Conservation (phyloP, 2,113 vertebrate genomes). For the Lepidothrix coronata region DNA sequence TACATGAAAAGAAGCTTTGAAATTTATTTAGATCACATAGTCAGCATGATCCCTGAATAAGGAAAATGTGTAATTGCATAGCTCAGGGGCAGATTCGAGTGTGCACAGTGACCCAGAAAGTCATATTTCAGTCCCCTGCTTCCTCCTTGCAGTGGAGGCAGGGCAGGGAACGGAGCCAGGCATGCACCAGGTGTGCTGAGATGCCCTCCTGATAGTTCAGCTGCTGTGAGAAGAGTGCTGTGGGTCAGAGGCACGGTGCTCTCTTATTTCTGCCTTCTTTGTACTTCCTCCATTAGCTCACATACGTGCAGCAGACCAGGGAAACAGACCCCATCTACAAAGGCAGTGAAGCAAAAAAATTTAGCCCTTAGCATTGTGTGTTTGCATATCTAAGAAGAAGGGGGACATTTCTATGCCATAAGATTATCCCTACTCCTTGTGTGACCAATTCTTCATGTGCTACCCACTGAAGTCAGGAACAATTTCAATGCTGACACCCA, state of each 20-base stretch:
- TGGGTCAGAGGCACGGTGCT: not conserved
- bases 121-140: not conserved
- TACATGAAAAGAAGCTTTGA: constrained; percentile 20
- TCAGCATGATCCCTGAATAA: constrained; percentile 23
- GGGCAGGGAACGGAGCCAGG: not conserved
- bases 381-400: not conserved
- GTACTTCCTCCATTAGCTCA: not conserved
- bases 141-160: not conserved
- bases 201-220: not conserved
- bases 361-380: not conserved
- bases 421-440: not conserved
- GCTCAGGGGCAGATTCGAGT: not conserved
- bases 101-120: constrained; percentile 35
- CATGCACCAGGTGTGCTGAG: not conserved
- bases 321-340: not conserved
- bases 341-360: not conserved
- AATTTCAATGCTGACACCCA: not conserved
- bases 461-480: not conserved
- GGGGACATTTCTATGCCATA: not conserved
- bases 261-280: not conserved
- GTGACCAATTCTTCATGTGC: not conserved
- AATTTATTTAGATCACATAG: constrained; percentile 52
- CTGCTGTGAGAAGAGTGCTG: not conserved
- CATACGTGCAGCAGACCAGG: not conserved
- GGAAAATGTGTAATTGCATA: constrained; percentile 24